These are phyloP conservation scores for Scaptomyza parva DNA, from an alignment of 2,888 invertebrate genomes.

Conservation along the genomic window DNA sequence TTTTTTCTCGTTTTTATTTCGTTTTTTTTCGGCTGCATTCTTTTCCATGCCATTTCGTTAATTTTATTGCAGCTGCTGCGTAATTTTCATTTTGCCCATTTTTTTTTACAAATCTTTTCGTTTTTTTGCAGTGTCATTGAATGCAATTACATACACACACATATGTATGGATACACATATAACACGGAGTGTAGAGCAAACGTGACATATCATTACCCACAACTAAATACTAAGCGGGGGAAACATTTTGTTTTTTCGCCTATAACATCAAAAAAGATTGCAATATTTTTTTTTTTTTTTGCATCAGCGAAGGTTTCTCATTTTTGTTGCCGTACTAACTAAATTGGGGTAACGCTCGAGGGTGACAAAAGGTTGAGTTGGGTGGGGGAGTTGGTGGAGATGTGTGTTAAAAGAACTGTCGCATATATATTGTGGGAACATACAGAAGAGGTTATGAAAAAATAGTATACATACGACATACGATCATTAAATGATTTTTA, in stretches of 20 bases:
- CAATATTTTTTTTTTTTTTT: conserved; percentile 20
- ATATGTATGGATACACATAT: background rate
- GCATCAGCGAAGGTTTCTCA: conserved; percentile 40
- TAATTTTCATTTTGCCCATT: conserved; percentile 36
- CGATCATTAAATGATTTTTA: too few species aligned
- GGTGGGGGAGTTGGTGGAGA: background rate
- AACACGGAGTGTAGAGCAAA: conserved; percentile 56
- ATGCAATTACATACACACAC: conserved; percentile 36
- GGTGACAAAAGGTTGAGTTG: background rate
- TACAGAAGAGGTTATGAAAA: too few species aligned
- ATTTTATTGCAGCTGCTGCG: conserved; percentile 66
- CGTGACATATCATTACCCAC: conserved; percentile 69
- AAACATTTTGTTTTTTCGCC: conserved; percentile 29
- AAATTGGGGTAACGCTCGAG: conserved; percentile 15
- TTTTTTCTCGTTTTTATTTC: conserved; percentile 19
- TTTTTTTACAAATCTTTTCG: background rate
- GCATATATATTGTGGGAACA: too few species aligned
- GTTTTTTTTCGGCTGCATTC: conserved; percentile 53
- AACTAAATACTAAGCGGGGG: conserved; percentile 5
- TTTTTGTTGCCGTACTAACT: conserved; percentile 16
- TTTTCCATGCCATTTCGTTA: conserved; percentile 62
- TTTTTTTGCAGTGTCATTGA: conserved; percentile 64
- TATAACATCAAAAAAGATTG: conserved; percentile 60
- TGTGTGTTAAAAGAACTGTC: too few species aligned
- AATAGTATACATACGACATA: too few species aligned